Percentiles rank a stretch among this genome's conserved stretches.
phyloP scores from a whole-genome alignment of 2,113 vertebrate species.

The Eulemur rufifrons region DNA sequence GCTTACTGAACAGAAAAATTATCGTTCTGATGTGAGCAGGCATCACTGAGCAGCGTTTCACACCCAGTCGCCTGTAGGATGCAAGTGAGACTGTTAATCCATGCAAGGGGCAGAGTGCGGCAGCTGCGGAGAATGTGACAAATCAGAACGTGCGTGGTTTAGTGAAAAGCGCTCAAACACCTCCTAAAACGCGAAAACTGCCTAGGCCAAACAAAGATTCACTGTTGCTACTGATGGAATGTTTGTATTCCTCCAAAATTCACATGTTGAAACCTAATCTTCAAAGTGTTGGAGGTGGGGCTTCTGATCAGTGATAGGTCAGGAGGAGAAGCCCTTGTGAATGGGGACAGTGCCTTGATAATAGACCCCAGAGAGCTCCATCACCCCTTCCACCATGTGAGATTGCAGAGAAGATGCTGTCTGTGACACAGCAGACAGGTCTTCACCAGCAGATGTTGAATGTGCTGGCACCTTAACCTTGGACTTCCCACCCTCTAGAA shows the following conservation, averaged over 20 bases:
- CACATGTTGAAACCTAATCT: not conserved
- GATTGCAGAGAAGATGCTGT: not conserved
- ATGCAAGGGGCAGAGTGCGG: too few relatives aligned
- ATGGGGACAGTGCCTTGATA: too few relatives aligned
- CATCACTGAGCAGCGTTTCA: not conserved
- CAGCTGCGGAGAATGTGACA: not conserved
- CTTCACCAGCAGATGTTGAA: not conserved
- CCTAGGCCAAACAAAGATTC: not conserved
- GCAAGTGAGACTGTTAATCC: not conserved
- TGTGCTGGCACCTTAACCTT: not conserved
- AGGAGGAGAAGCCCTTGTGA: not conserved
- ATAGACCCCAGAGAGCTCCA: not conserved
- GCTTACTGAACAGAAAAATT: not conserved
- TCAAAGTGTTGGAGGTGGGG: too few relatives aligned
- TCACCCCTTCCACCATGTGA: fast-evolving
- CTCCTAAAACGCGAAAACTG: not conserved
- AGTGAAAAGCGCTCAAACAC: not conserved
- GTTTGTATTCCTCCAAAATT: not conserved
- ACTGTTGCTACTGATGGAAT: not conserved
- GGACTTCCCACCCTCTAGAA: not conserved
- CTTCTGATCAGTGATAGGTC: too few relatives aligned
- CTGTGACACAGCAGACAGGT: fast-evolving
- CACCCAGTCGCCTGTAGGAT: fast-evolving
- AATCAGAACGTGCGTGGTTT: fast-evolving
- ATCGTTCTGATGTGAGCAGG: not conserved